Conservation (phyloP, 2,888 invertebrate species). For the Polydesmus complanatus region DNA sequence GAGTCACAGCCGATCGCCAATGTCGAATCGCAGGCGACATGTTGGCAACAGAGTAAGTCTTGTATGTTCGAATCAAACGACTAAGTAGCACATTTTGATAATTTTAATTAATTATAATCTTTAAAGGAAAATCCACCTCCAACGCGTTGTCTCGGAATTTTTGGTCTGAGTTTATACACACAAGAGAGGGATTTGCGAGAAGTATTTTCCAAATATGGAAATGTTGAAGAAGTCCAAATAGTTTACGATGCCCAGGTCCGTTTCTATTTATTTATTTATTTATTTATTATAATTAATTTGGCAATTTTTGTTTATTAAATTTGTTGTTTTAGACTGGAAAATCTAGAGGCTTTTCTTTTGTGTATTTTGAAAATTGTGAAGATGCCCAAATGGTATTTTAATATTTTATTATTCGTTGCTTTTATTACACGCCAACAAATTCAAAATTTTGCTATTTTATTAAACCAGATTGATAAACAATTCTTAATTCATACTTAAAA, state of each 20-base stretch:
- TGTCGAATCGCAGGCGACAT: conserved; percentile 66
- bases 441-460: too few relatives aligned
- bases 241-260: conserved; percentile 87
- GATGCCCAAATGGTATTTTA: conserved; percentile 58
- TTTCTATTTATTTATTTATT: too few relatives aligned
- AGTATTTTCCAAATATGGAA: conserved; percentile 83
- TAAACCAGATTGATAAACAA: conserved; percentile 1
- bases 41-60: conserved; percentile 50
- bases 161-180: conserved; percentile 84
- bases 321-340: conserved; percentile 59
- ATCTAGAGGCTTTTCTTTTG: conserved; percentile 92
- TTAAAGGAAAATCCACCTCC: conserved; percentile 69
- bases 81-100: not conserved
- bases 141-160: conserved; percentile 81
- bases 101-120: not conserved
- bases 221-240: conserved; percentile 80
- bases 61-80: not conserved
- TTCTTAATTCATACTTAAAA: too few relatives aligned
- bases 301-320: not conserved
- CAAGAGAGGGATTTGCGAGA: conserved; percentile 82
- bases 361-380: conserved; percentile 74
- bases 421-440: too few relatives aligned
- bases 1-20: conserved; percentile 60
- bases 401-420: too few relatives aligned
- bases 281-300: too few relatives aligned